These are phyloP conservation scores for Hydropsyche betteni DNA, from an alignment of 2,888 invertebrate genomes.

Conservation along the genomic window DNA sequence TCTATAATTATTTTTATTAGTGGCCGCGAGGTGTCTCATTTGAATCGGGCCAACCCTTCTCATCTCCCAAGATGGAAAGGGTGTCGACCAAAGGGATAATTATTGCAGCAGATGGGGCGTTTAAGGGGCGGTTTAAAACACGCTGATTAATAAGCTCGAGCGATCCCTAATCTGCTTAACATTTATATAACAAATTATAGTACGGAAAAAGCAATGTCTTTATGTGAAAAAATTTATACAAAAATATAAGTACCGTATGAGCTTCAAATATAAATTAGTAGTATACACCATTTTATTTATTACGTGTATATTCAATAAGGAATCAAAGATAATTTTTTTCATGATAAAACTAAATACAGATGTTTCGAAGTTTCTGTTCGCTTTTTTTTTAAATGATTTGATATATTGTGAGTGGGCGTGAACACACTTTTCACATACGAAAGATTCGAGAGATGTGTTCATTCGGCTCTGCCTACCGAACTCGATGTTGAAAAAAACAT, in stretches of 20 bases:
- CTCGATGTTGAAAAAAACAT: too few species aligned
- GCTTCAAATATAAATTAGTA: too few species aligned
- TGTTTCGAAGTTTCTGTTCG: too few species aligned
- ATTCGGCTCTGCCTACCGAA: not conserved
- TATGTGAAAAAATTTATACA: too few species aligned
- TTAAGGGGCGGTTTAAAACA: slow-evolving; percentile 35
- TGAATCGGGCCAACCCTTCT: slow-evolving; percentile 28
- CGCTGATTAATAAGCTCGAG: slow-evolving; percentile 36
- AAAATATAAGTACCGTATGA: too few species aligned
- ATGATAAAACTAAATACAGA: too few species aligned
- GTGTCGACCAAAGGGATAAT: slow-evolving; percentile 41
- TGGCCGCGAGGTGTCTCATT: slow-evolving; percentile 8
- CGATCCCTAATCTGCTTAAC: slow-evolving; percentile 32
- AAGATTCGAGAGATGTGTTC: slow-evolving; percentile 10
- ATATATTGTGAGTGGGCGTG: slow-evolving; percentile 19
- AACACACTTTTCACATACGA: slow-evolving; percentile 6
- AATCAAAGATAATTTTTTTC: too few species aligned
- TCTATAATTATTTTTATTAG: not conserved
- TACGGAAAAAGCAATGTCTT: too few species aligned
- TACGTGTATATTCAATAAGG: too few species aligned
- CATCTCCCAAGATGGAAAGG: slow-evolving; percentile 26
- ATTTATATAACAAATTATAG: slow-evolving; percentile 22
- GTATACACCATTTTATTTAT: too few species aligned
- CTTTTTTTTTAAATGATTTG: not conserved
- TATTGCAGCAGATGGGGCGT: slow-evolving; percentile 42